Base-by-base conservation (phyloP, 2,888 invertebrate genomes). In the Adelognathus sp. region DNA sequence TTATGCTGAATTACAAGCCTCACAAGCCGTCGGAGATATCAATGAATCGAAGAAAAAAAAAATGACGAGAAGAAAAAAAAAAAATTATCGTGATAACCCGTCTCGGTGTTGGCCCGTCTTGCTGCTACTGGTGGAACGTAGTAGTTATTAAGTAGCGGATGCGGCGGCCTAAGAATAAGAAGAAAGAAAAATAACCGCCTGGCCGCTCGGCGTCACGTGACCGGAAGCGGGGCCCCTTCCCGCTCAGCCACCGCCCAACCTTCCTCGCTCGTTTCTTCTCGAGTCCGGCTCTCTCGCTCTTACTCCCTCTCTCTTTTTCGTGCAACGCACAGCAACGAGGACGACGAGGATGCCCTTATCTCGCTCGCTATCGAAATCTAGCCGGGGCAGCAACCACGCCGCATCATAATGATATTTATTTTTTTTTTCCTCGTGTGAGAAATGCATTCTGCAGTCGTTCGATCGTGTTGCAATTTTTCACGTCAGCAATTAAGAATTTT, bases 111-210 rank as follows among this genome's bases (percentile, higher is more conserved):
- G 44, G 41, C 72, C 76, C 66, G 76, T 61, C 46, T 69, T 50
- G 50, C 63, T 46, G 63, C 39, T 60, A 64, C 66, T 58, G 50
- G 81, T 82, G 83, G 86, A 87, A 88, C 87, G 86, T 86, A 84
- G 84, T 86, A 86, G 88, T 88, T 89, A 88, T 88, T 88, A 88
- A 88, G 87, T 87, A 87, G 87, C 86, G 88, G 88, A 88, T 88
- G 88, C 86, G 88, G 87, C 87, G 86, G 87, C 88, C 89, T 89
- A 90, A 90, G 90, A 91, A 91, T 91, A 91, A 91, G 88, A 90
- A 91, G 89, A 90, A 89, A 90, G 90, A 88, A 89, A 91, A 90
- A 90, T 90, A 89, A 88, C 88, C 89, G 88, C 85, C 88, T 74
- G 76, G 79, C 76, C 77, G 82, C 73, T 83, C 79, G 84, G 83